Conservation (phyloP, 1,140 invertebrate species). For the Apis florea region DNA sequence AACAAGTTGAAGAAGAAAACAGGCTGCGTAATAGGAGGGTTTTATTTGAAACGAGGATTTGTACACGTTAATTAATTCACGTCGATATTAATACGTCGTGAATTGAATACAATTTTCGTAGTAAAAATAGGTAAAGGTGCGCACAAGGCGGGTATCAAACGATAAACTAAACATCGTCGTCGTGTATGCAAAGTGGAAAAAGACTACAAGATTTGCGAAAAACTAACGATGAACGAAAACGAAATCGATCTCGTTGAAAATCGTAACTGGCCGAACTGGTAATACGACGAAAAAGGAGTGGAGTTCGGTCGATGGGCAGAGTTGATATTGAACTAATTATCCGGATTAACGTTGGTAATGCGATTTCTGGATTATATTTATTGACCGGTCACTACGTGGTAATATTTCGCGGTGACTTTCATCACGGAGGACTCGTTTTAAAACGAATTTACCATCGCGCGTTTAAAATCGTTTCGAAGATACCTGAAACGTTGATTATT, state of each 20-base stretch:
- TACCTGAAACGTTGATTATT: not conserved
- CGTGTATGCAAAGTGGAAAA: not conserved
- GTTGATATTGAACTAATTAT: constrained; percentile 34
- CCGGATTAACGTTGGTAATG: constrained; percentile 24
- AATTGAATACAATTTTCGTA: no score
- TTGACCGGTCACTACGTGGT: not conserved
- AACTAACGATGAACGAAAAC: constrained; percentile 2
- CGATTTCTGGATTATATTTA: constrained; percentile 38
- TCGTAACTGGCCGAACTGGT: not conserved
- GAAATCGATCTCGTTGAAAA: not conserved
- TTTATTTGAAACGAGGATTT: no score
- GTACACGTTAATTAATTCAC: no score
- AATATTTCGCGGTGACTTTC: not conserved
- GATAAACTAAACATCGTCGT: not conserved
- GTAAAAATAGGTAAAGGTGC: not conserved
- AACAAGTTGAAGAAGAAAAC: no score
- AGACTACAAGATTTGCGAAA: not conserved
- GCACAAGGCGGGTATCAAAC: not conserved
- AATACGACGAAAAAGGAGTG: not conserved
- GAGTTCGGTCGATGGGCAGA: no score
- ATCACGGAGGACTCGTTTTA: not conserved
- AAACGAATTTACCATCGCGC: constrained; percentile 16
- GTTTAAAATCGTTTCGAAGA: not conserved
- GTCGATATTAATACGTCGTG: no score
- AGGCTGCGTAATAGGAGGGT: no score